Evolutionary conservation across 2,888 invertebrate species (phyloP), one percentile per base, ranked within the genome.

Genomic region (Heteropelma amictum): DNA sequence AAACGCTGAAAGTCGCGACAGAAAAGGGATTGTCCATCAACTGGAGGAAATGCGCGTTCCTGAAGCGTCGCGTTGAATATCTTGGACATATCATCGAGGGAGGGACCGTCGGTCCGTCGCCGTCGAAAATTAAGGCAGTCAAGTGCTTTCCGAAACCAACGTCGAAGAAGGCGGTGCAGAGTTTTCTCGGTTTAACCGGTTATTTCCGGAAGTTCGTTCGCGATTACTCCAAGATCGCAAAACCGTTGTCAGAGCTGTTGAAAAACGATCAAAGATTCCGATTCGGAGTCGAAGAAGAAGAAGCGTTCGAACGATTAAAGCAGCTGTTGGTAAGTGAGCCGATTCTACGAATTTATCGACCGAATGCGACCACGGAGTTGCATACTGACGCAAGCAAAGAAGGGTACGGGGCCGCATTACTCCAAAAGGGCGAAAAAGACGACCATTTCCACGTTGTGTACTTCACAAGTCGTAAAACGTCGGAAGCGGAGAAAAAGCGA

Each of bases 141-240:
- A 53, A 69, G 28, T 68, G 75, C 0, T 85, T 84, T 77, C 84
- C 84, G 10, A 72, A 71, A 21, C 86, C 85, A 0, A 82, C 12
- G 49, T 79, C 63, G 3, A 35, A 71, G 0, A 84, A 84, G 45
- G 74, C 85, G 23, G 47, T 86, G 1, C 83, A 84, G 64, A 81
- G 82, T 47, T 86, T 87, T 72, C 64, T 88, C 7, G 85, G 86
- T 3, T 51, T 88, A 3, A 84, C 85, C 0, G 83, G 83, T 21
- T 86, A 86, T 77, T 88, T 87, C 63, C 42, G 85, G 19, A 87
- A 87, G 49, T 88, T 86, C 71, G 81, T 88, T 10, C 69, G 65
- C 6, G 67, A 73, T n/a, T 87, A 85, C 72, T 77, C 86, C 0
- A 53, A 77, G 3, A 81, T 84, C n/a, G 87, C 87, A 0, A 84